These are phyloP conservation scores for Dallia pectoralis DNA, from an alignment of 2,797 vertebrate genomes.

Conservation along the genomic window DNA sequence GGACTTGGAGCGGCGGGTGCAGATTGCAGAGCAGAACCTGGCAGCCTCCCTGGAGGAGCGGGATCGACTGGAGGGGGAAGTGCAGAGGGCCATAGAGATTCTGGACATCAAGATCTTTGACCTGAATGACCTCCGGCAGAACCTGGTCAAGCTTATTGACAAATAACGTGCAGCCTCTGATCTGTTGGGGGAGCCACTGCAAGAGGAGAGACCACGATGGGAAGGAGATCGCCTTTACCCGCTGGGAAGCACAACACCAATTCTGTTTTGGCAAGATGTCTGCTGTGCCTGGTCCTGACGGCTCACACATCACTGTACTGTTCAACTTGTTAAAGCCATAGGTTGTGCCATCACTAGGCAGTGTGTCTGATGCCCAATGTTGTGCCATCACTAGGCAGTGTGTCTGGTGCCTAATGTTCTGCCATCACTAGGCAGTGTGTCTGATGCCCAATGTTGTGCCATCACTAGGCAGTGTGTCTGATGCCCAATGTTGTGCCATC, in stretches of 20 bases:
- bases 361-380: conserved; percentile 33
- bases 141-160: conserved; percentile 87
- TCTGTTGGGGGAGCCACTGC: neutral
- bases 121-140: conserved; percentile 90
- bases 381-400: too few species aligned
- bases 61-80: conserved; percentile 80
- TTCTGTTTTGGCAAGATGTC: conserved; percentile 26
- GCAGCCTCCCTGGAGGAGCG: conserved; percentile 75
- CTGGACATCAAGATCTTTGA: conserved; percentile 95
- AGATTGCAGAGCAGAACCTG: conserved; percentile 80
- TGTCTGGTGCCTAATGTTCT: conserved; percentile 28
- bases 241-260: conserved; percentile 43
- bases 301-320: conserved; percentile 24
- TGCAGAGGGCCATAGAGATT: conserved; percentile 86
- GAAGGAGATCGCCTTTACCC: conserved; percentile 23
- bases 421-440: conserved; percentile 30
- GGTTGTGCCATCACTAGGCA: conserved; percentile 30
- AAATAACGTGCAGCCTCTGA: conserved; percentile 59
- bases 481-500: conserved; percentile 24
- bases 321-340: conserved; percentile 18
- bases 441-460: conserved; percentile 34
- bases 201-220: neutral
- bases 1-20: conserved; percentile 85
- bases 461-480: too few species aligned
- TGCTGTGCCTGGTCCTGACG: conserved; percentile 19